A percentile compares a stretch with the other conserved stretches of the same genome.
phyloP scores from a whole-genome alignment of 2,797 vertebrate species.

The Peromyscus aztecus region DNA sequence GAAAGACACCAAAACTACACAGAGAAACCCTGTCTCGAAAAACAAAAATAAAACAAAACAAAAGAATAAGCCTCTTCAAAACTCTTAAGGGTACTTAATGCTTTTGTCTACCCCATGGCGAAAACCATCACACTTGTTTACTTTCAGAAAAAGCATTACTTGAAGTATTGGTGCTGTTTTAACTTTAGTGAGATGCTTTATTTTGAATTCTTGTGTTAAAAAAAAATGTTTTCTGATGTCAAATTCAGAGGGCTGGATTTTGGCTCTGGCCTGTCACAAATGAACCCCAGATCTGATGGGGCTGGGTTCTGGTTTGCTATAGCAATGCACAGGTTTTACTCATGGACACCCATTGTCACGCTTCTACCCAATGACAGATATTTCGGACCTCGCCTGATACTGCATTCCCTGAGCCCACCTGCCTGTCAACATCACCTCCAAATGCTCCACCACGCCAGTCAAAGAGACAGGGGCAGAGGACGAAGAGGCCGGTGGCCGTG shows the following conservation, averaged over 20 bases:
- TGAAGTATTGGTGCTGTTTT: constrained; percentile 78
- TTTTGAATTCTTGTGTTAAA: constrained; percentile 77
- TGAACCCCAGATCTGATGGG: constrained; percentile 84
- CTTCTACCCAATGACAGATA: constrained; percentile 92
- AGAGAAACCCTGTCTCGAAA: too few relatives aligned
- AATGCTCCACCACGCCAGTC: constrained; percentile 95
- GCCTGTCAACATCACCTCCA: constrained; percentile 88
- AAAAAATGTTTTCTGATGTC: constrained; percentile 60
- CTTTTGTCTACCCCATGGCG: constrained; percentile 49
- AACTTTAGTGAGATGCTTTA: constrained; percentile 66
- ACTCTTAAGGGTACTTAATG: background rate
- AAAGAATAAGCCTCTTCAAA: constrained; percentile 59
- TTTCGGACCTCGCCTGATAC: constrained; percentile 94
- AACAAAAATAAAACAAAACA: too few relatives aligned
- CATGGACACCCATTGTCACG: constrained; percentile 82
- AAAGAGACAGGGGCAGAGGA: constrained; percentile 93
- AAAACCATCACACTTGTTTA: constrained; percentile 69
- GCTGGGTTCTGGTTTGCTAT: constrained; percentile 82
- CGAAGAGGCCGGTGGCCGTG: constrained; percentile 95
- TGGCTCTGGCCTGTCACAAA: constrained; percentile 80
- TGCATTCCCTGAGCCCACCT: constrained; percentile 88
- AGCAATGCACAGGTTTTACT: constrained; percentile 80
- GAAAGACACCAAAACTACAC: too few relatives aligned
- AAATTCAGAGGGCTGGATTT: constrained; percentile 81
- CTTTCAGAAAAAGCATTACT: constrained; percentile 70